Evolutionary conservation across 2,797 vertebrate species (phyloP).

Genomic region (Xenentodon cancila): DNA sequence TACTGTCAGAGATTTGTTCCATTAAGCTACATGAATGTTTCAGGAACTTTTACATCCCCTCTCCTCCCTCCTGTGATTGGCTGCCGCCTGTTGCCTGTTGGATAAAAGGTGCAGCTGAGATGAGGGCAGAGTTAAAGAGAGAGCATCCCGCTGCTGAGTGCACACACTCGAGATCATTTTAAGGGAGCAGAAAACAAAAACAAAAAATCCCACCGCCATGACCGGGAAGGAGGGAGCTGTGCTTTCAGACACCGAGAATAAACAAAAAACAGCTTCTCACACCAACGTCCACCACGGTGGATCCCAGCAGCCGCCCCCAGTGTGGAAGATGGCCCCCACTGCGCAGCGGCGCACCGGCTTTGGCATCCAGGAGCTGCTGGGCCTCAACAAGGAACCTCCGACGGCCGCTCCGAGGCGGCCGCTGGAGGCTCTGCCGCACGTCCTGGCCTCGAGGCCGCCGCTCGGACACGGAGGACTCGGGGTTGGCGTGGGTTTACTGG

Average conservation of each 20-base stretch:
- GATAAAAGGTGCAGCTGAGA: slow-evolving; percentile 89
- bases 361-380: slow-evolving; percentile 97
- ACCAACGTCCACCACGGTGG: slow-evolving; percentile 50
- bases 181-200: slow-evolving; percentile 9
- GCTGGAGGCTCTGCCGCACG: slow-evolving; percentile 89
- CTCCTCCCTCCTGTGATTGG: slow-evolving; percentile 88
- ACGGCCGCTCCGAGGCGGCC: slow-evolving; percentile 81
- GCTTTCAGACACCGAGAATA: slow-evolving; percentile 85
- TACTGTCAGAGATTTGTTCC: not conserved
- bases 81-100: slow-evolving; percentile 89
- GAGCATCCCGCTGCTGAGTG: slow-evolving; percentile 80
- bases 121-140: slow-evolving; percentile 41
- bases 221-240: slow-evolving; percentile 90
- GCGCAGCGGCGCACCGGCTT: slow-evolving; percentile 92
- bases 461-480: slow-evolving; percentile 89
- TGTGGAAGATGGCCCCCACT: slow-evolving; percentile 76
- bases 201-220: slow-evolving; percentile 78
- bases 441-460: slow-evolving; percentile 89
- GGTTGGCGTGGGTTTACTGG: slow-evolving; percentile 90
- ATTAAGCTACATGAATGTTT: slow-evolving; percentile 9
- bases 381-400: slow-evolving; percentile 94
- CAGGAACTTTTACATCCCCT: slow-evolving; percentile 46
- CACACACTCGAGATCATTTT: slow-evolving; percentile 60
- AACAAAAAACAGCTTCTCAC: slow-evolving; percentile 77
- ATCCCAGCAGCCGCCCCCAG: slow-evolving; percentile 56